Evolutionary conservation across 2,888 invertebrate species (phyloP), one percentile per base, ranked within the genome.

Genomic region (Napeogenes inachia): DNA sequence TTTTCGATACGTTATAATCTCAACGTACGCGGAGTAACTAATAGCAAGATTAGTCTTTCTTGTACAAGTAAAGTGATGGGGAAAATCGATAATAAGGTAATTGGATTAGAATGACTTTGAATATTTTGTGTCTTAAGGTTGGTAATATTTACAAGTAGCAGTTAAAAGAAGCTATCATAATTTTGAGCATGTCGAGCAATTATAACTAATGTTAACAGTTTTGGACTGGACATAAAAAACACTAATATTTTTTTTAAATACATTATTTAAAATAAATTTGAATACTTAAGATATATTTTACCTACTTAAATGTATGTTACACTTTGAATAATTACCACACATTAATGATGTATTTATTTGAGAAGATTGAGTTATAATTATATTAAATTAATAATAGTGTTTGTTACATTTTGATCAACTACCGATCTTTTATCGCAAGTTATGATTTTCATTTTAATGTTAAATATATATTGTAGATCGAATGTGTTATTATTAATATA

Each of bases 51-150:
- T 50, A 30, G 30, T 50, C 10, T 50, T 50, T 30, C 45, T 45
- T 12, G 46, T 47, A 46, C 38, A 30, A 45, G 57, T 50, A n/a
- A 61, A 59, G 58, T 12, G 6, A 59, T 54, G 12, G 32, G 61
- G 45, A 56, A 66, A 64, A 66, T 66, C 64, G 45, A 66, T 66
- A 62, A 45, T 59, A 54, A 55, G 61, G 60, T 61, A 64, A 64
- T 56, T 58, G 62, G 57, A 66, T 66, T 62, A 63, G 62, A 58
- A 59, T 54, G 57, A 8, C 55, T 21, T 55, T 35, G 3, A 32
- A 56, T 54, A 35, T 50, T 12, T 2, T 45, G 12, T 21, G 0
- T 54, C 35, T 30, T 54, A 42, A 42, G 10, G 21, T 21, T 21
- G 21, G 21, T 21, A 21, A 35, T 35, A 35, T 35, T 35, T 35